Conservation (phyloP, 2,888 invertebrate species). For the Apodemia mormo region DNA sequence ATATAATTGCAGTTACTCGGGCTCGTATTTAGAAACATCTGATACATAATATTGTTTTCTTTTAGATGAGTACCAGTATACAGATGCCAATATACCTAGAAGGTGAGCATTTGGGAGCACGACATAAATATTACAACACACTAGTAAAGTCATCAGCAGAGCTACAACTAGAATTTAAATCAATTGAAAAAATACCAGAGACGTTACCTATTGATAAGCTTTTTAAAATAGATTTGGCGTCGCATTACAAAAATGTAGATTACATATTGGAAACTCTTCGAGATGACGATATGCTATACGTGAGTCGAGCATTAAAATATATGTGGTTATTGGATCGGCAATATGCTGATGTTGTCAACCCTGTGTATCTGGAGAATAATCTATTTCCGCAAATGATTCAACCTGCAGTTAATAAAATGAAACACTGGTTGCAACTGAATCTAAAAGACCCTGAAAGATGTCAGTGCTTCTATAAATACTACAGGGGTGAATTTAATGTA, state of each 20-base stretch:
- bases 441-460: slow-evolving; percentile 47
- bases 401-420: slow-evolving; percentile 56
- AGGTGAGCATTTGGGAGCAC: slow-evolving; percentile 51
- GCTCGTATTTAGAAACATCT: too few species aligned
- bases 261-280: slow-evolving; percentile 55
- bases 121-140: slow-evolving; percentile 51
- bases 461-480: slow-evolving; percentile 54
- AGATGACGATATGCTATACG: slow-evolving; percentile 59
- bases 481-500: slow-evolving; percentile 45
- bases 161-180: slow-evolving; percentile 31
- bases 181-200: slow-evolving; percentile 43
- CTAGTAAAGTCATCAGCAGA: slow-evolving; percentile 44
- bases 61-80: slow-evolving; percentile 44
- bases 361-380: slow-evolving; percentile 51
- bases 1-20: too few species aligned
- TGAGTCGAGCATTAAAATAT: slow-evolving; percentile 57
- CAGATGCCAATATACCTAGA: slow-evolving; percentile 44
- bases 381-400: slow-evolving; percentile 58
- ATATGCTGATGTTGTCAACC: slow-evolving; percentile 50
- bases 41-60: slow-evolving; percentile 19
- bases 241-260: slow-evolving; percentile 48
- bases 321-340: slow-evolving; percentile 52
- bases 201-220: slow-evolving; percentile 51
- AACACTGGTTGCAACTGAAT: slow-evolving; percentile 50
- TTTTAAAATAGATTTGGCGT: slow-evolving; percentile 62